Conservation (phyloP, 2,113 vertebrate genomes). For the Phalacrocorax pelagicus region DNA sequence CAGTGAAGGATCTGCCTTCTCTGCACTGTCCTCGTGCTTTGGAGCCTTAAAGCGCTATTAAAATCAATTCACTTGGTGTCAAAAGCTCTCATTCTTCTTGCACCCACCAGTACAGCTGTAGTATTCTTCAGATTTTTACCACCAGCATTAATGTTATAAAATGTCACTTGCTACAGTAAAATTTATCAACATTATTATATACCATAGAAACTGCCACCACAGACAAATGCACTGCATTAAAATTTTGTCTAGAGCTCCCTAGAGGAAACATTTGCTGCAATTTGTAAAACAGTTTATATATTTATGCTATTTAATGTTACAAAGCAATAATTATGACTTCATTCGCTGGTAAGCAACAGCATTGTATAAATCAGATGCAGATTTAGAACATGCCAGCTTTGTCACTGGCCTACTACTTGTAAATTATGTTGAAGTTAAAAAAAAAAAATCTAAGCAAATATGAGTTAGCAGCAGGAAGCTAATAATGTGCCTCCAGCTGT, state of each 20-base stretch:
- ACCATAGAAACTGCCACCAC: constrained; percentile 85
- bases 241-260: constrained; percentile 87
- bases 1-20: neutral
- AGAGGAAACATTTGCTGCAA: constrained; percentile 78
- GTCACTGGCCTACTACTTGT: constrained; percentile 83
- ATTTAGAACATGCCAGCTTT: constrained; percentile 81
- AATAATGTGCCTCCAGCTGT: constrained; percentile 99
- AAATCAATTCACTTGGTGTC: constrained; percentile 31
- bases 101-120: constrained; percentile 38
- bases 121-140: constrained; percentile 73
- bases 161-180: constrained; percentile 81
- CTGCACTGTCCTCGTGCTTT: neutral
- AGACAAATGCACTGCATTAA: constrained; percentile 86
- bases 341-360: constrained; percentile 81
- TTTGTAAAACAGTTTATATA: constrained; percentile 85
- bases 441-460: constrained; percentile 91
- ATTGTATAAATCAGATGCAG: constrained; percentile 79
- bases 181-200: constrained; percentile 89
- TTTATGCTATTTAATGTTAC: constrained; percentile 86
- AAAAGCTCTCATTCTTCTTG: constrained; percentile 39
- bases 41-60: constrained; percentile 1
- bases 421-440: constrained; percentile 87
- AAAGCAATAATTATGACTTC: constrained; percentile 86
- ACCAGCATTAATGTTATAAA: constrained; percentile 81
- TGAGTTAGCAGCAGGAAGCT: constrained; percentile 97